Evolutionary conservation across 2,797 vertebrate genomes (phyloP).

Genomic region (Knipowitschia caucasica): DNA sequence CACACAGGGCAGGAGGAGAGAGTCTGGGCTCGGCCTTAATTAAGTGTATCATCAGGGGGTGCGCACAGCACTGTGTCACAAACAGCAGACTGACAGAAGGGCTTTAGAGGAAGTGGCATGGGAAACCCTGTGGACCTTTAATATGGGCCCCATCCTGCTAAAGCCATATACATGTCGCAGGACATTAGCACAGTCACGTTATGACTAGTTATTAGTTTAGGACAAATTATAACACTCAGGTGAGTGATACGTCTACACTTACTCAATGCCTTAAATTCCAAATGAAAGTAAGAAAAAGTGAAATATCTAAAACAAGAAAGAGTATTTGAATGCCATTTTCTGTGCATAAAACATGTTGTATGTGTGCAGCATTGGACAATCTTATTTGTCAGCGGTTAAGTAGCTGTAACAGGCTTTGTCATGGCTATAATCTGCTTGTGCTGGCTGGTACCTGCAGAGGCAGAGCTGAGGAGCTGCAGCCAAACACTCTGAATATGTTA

Average conservation of each 20-base stretch:
- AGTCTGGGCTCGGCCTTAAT: conserved; percentile 64
- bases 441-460: conserved; percentile 60
- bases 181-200: conserved; percentile 52
- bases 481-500: conserved; percentile 61
- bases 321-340: conserved; percentile 17
- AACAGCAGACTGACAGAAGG: conserved; percentile 42
- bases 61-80: conserved; percentile 56
- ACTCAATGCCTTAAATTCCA: conserved; percentile 14
- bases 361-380: conserved; percentile 53
- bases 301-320: conserved; percentile 19
- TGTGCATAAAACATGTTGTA: conserved; percentile 48
- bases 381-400: conserved; percentile 70
- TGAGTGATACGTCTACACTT: conserved; percentile 32
- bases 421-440: conserved; percentile 69
- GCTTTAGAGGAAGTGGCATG: conserved; percentile 60
- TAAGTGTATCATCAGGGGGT: conserved; percentile 70
- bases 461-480: conserved; percentile 44
- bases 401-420: conserved; percentile 74
- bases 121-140: conserved; percentile 59
- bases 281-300: conserved; percentile 18
- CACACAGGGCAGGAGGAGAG: conserved; percentile 53
- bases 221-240: conserved; percentile 39
- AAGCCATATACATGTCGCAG: conserved; percentile 53
- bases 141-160: conserved; percentile 57
- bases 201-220: conserved; percentile 55